Percentiles rank a stretch among this genome's conserved stretches.
Conservation (phyloP, 2,113 vertebrate genomes). For the Nothocercus julius region DNA sequence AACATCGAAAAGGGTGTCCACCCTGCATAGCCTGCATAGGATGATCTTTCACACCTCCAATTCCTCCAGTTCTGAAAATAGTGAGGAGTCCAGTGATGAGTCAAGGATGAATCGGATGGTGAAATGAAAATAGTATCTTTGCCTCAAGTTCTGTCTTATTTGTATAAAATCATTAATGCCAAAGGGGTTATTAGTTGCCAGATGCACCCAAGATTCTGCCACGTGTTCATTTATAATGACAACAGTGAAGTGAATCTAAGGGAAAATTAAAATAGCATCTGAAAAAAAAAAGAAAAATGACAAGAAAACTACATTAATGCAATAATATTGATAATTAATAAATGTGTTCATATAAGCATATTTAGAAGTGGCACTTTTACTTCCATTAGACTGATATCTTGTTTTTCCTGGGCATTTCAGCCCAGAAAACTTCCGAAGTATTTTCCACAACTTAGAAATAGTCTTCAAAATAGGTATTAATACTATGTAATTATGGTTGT, state of each 20-base stretch:
- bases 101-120: background rate
- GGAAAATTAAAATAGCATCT: background rate
- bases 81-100: background rate
- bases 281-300: background rate
- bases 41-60: background rate
- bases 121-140: slow-evolving; percentile 30
- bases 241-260: background rate
- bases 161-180: background rate
- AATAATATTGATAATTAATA: background rate
- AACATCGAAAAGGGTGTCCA: background rate
- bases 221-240: background rate
- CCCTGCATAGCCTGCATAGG: background rate
- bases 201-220: background rate
- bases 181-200: slow-evolving; percentile 21
- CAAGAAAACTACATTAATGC: background rate
- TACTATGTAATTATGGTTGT: background rate
- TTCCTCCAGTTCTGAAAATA: background rate
- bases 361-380: background rate
- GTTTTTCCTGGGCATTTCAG: background rate
- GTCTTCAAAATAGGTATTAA: background rate
- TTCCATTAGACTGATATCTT: background rate
- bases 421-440: background rate
- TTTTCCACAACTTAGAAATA: background rate
- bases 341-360: background rate
- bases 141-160: background rate